Percentiles rank a stretch among this genome's conserved stretches.
These are phyloP conservation scores for Drosophila antonietae DNA, from an alignment of 2,888 invertebrate genomes.

Conservation along the genomic window DNA sequence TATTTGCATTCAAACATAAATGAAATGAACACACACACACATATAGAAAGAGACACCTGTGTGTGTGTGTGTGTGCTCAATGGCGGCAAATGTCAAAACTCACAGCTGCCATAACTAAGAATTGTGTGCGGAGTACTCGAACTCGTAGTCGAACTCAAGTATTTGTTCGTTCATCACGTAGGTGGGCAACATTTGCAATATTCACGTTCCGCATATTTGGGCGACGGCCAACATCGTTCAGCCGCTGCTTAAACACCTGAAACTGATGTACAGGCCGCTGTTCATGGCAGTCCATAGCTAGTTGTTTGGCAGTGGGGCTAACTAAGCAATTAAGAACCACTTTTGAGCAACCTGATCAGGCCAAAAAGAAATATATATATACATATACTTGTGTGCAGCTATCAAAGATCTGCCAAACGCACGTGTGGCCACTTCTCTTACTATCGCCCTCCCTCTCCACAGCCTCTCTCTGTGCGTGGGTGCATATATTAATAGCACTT, in stretches of 20 bases:
- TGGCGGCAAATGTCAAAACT: constrained; percentile 57
- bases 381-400: neutral
- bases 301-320: constrained; percentile 19
- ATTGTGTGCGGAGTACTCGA: constrained; percentile 29
- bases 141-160: constrained; percentile 32
- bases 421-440: constrained; percentile 38
- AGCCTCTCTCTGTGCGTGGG: neutral
- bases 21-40: neutral
- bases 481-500: constrained; percentile 20
- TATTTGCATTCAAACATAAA: constrained; percentile 37
- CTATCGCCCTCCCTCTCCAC: too few species aligned
- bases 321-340: constrained; percentile 42
- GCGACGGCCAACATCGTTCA: constrained; percentile 1
- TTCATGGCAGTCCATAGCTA: constrained; percentile 11
- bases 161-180: constrained; percentile 53
- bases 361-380: neutral
- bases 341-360: constrained; percentile 16
- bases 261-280: constrained; percentile 15
- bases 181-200: constrained; percentile 44
- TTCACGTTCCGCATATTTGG: constrained; percentile 47
- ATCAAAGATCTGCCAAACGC: constrained; percentile 16
- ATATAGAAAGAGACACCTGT: too few species aligned
- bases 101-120: constrained; percentile 47
- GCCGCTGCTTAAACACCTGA: constrained; percentile 10
- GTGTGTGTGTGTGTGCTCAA: constrained; percentile 28